Evolutionary conservation across 2,888 invertebrate genomes (phyloP).

Genomic region (Apantesis nais): DNA sequence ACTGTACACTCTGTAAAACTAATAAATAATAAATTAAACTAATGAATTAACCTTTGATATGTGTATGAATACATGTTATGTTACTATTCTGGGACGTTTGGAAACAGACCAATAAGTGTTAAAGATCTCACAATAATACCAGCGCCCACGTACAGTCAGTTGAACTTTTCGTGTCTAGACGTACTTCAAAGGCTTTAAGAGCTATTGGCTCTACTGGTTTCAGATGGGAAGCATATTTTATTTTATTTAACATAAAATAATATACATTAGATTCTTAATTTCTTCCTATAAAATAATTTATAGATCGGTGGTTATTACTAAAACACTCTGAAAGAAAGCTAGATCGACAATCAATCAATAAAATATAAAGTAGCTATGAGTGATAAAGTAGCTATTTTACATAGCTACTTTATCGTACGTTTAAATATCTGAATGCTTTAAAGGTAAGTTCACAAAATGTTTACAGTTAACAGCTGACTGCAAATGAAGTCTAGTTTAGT

Average conservation of each 20-base stretch:
- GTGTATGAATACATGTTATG: background rate
- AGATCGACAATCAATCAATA: no score
- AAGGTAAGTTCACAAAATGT: no score
- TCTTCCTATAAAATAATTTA: background rate
- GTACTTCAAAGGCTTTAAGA: background rate
- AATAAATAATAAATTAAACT: background rate
- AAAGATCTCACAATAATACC: background rate
- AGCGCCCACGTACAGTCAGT: background rate
- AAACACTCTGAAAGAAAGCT: no score
- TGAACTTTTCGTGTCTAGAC: background rate
- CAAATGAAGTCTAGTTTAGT: no score
- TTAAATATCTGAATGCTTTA: no score
- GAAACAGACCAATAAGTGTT: background rate
- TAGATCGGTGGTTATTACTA: no score
- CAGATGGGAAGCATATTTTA: background rate
- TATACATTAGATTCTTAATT: background rate
- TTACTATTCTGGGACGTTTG: background rate
- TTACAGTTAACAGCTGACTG: no score
- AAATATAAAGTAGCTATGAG: no score
- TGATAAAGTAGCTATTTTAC: no score
- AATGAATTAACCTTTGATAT: background rate
- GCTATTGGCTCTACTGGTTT: background rate
- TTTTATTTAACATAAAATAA: background rate
- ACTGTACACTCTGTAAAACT: background rate
- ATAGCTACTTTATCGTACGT: no score